Percentiles rank a stretch among this genome's conserved stretches.
phyloP scores from a whole-genome alignment of 2,797 vertebrate species.

The Oryzias sinensis region DNA sequence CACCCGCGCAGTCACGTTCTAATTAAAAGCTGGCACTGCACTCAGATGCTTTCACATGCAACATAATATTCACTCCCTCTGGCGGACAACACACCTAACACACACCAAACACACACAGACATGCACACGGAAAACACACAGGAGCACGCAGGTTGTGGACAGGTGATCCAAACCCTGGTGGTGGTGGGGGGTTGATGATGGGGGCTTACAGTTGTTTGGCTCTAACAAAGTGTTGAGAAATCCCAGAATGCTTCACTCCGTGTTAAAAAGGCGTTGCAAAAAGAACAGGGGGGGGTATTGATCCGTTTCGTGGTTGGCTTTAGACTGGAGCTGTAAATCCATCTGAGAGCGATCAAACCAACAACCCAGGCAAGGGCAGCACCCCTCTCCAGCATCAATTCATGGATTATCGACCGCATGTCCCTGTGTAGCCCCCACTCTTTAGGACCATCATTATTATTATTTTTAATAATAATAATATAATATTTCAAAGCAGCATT shows the following conservation, averaged over 20 bases:
- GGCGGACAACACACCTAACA: slow-evolving; percentile 56
- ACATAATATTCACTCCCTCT: slow-evolving; percentile 64
- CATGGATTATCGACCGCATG: slow-evolving; percentile 48
- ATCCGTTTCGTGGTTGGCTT: slow-evolving; percentile 60
- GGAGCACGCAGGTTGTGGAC: slow-evolving; percentile 59
- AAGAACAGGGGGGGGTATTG: slow-evolving; percentile 51
- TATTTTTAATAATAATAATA: no score
- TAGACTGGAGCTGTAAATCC: slow-evolving; percentile 70
- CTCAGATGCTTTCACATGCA: slow-evolving; percentile 57
- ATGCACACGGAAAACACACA: slow-evolving; percentile 40
- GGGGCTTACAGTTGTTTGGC: slow-evolving; percentile 61
- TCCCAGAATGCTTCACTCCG: slow-evolving; percentile 71
- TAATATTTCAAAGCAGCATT: slow-evolving; percentile 20
- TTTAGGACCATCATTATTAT: no score
- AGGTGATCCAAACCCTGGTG: slow-evolving; percentile 50
- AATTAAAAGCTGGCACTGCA: slow-evolving; percentile 63
- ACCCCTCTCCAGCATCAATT: slow-evolving; percentile 45
- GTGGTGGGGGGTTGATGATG: slow-evolving; percentile 10
- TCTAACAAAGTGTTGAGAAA: slow-evolving; percentile 70
- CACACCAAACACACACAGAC: slow-evolving; percentile 3
- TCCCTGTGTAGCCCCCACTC: no score
- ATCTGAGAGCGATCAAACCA: slow-evolving; percentile 57
- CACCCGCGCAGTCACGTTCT: slow-evolving; percentile 51
- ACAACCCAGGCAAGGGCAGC: slow-evolving; percentile 56
- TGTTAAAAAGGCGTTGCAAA: slow-evolving; percentile 51